Evolutionary conservation across 53 echinoderm and acorn worm genomes (phyloP).

Genomic region (Antedon mediterranea): DNA sequence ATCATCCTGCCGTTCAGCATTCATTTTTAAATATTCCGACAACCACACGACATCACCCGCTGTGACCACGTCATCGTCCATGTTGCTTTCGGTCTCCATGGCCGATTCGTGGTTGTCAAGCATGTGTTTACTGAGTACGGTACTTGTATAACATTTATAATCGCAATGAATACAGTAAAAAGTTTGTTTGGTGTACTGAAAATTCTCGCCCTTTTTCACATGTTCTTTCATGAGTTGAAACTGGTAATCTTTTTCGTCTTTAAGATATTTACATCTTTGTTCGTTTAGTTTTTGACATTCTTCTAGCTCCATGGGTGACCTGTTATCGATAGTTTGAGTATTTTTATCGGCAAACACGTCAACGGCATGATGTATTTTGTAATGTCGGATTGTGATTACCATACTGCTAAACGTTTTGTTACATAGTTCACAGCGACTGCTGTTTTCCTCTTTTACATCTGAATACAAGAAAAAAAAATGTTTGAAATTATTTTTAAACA

Average conservation of each 20-base stretch:
- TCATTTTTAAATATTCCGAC: constrained; percentile 3
- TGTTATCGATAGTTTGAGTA: neutral
- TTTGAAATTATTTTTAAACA: constrained; percentile 6
- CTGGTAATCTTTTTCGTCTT: neutral
- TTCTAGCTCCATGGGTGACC: neutral
- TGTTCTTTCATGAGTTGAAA: neutral
- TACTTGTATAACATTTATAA: neutral
- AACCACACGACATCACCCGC: neutral
- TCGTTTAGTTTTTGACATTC: neutral
- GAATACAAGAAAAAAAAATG: neutral
- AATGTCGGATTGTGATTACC: neutral
- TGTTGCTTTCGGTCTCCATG: neutral
- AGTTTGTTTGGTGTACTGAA: constrained; percentile 1
- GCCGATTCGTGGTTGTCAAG: neutral
- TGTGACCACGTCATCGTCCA: neutral
- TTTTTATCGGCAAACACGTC: neutral
- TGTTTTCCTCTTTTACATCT: neutral
- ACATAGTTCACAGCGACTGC: constrained; percentile 1
- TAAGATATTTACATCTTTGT: neutral
- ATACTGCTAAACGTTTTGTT: neutral
- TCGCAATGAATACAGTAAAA: constrained; percentile 2
- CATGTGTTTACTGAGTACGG: constrained; percentile 7
- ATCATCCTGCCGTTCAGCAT: neutral
- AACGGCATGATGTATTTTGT: neutral
- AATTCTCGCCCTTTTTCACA: neutral